Evolutionary conservation across 1,140 invertebrate species (phyloP).

Genomic region (Metaphire vulgaris): DNA sequence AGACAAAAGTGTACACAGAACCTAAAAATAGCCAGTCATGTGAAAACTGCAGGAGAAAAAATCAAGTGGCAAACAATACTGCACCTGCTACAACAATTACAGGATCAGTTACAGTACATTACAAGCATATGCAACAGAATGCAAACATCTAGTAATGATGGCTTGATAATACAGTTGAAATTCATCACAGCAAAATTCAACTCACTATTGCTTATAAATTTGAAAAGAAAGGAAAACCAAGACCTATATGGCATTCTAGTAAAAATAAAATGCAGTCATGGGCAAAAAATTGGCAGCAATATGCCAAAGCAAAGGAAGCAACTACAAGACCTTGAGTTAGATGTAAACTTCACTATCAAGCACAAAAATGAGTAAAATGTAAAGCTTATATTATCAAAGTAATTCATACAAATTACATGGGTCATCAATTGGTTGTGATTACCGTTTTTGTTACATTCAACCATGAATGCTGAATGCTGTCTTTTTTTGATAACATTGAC

Average conservation of each 20-base stretch:
- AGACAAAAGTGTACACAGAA: conserved; percentile 5
- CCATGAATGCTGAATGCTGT: conserved; percentile 32
- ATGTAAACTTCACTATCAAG: background rate
- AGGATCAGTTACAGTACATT: background rate
- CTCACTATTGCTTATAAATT: background rate
- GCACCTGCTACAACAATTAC: too few relatives aligned
- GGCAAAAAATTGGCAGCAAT: background rate
- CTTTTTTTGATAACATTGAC: conserved; percentile 16
- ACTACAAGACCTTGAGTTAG: too few relatives aligned
- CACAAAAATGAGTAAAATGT: background rate
- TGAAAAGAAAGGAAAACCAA: too few relatives aligned
- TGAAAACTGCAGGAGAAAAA: background rate
- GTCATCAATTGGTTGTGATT: conserved; percentile 27
- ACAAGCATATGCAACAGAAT: background rate
- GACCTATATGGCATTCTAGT: too few relatives aligned
- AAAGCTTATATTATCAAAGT: background rate
- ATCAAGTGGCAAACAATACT: background rate
- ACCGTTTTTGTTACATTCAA: conserved; percentile 39
- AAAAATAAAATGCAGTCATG: too few relatives aligned
- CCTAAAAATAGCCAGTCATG: background rate
- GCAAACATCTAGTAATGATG: background rate
- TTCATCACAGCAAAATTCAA: background rate
- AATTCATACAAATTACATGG: background rate
- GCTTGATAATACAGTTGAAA: background rate
- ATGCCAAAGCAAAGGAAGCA: background rate